phyloP scores from a whole-genome alignment of 2,797 vertebrate species.

The Heterohyrax brucei region DNA sequence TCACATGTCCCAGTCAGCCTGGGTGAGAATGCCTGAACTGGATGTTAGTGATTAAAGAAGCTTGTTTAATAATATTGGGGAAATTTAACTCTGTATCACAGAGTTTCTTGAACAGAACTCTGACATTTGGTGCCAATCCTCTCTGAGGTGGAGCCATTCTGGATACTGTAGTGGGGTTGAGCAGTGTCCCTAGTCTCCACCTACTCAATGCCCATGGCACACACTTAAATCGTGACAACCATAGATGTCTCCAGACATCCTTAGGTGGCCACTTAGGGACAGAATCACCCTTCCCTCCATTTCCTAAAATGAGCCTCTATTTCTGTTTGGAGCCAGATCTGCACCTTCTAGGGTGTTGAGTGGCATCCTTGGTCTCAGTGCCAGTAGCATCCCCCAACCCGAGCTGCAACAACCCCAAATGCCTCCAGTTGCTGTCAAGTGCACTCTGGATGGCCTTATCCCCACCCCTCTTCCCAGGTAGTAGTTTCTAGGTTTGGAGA shows the following conservation, averaged over 20 bases:
- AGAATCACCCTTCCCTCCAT: not conserved
- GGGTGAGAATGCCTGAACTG: not conserved
- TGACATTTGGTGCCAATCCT: not conserved
- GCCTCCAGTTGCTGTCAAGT: not conserved
- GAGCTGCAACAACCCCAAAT: not conserved
- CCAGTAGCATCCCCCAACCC: not conserved
- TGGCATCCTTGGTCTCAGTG: not conserved
- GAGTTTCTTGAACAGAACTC: not conserved
- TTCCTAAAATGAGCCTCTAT: not conserved
- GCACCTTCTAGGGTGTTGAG: not conserved
- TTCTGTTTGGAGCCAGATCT: not conserved
- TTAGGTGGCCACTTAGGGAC: not conserved
- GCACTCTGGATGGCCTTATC: not conserved
- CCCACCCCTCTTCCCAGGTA: not conserved
- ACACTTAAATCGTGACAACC: not conserved
- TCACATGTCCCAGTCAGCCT: not conserved
- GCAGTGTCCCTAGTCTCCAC: not conserved
- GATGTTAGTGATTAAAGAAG: not conserved
- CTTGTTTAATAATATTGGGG: no score
- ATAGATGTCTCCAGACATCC: not conserved
- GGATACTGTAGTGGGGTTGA: not conserved
- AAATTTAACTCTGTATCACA: no score
- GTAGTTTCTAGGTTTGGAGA: constrained; percentile 5
- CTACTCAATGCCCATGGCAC: not conserved
- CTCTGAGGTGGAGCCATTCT: not conserved